Percentiles rank a stretch among this genome's conserved stretches.
Conservation (phyloP, 2,113 vertebrate genomes). For the Channa maculata region DNA sequence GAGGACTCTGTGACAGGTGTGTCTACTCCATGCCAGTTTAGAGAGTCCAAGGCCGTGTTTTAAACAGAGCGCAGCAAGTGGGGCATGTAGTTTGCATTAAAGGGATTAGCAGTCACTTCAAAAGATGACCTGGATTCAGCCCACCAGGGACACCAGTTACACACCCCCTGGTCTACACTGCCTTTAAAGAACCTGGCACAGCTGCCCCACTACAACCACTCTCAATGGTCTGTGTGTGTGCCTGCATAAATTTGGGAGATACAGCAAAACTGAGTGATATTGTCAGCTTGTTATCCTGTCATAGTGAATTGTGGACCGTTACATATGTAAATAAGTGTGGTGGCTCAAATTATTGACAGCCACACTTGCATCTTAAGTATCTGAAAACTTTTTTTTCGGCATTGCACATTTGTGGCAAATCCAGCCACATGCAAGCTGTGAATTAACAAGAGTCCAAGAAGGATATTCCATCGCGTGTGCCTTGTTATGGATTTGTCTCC, state of each 20-base stretch:
- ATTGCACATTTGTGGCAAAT: constrained; percentile 6
- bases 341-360: constrained; percentile 31
- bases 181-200: constrained; percentile 85
- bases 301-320: constrained; percentile 41
- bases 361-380: constrained; percentile 43
- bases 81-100: constrained; percentile 88
- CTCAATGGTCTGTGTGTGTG: constrained; percentile 68
- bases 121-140: constrained; percentile 88
- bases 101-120: constrained; percentile 88
- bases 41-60: constrained; percentile 83
- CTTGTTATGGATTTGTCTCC: constrained; percentile 70
- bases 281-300: constrained; percentile 63
- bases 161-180: constrained; percentile 82
- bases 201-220: constrained; percentile 80
- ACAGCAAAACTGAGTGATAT: constrained; percentile 57
- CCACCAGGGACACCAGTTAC: constrained; percentile 87
- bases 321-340: constrained; percentile 30
- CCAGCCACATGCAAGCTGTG: constrained; percentile 13
- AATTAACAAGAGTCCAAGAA: constrained; percentile 52
- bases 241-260: constrained; percentile 55
- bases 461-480: constrained; percentile 53
- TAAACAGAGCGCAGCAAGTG: constrained; percentile 84
- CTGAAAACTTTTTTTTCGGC: constrained; percentile 2
- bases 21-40: constrained; percentile 81
- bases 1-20: constrained; percentile 81